Conservation (phyloP, 1,140 invertebrate species). For the Trigoniulus corallinus region DNA sequence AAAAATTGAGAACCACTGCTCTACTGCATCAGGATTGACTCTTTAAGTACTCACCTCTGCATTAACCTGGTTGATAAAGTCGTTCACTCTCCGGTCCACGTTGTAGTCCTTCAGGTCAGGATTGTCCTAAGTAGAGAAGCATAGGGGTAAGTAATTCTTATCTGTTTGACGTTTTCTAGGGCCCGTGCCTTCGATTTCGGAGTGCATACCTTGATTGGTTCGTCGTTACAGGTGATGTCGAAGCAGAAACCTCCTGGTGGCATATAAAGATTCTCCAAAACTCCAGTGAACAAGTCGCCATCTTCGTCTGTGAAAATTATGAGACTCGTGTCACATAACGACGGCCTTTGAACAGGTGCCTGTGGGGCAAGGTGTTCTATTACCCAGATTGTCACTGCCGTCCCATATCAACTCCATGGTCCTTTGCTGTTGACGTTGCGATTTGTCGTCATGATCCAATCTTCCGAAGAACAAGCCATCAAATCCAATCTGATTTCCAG, state of each 20-base stretch:
- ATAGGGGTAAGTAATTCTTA: too few relatives aligned
- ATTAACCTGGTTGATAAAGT: slow-evolving; percentile 24
- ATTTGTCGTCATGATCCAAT: slow-evolving; percentile 75
- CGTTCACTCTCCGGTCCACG: slow-evolving; percentile 22
- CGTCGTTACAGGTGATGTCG: slow-evolving; percentile 37
- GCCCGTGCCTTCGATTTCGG: too few relatives aligned
- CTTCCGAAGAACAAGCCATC: slow-evolving; percentile 75
- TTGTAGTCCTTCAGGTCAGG: slow-evolving; percentile 28
- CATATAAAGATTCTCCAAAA: slow-evolving; percentile 32
- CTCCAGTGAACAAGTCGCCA: slow-evolving; percentile 31
- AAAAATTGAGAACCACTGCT: too few relatives aligned
- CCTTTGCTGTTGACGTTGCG: slow-evolving; percentile 36
- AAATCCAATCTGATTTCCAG: slow-evolving; percentile 25
- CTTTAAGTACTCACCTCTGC: too few relatives aligned
- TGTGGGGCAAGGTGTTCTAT: slow-evolving; percentile 4
- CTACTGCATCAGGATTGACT: too few relatives aligned
- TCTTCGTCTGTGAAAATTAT: slow-evolving; percentile 26
- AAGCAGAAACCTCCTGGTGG: slow-evolving; percentile 41
- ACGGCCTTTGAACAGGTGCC: not conserved
- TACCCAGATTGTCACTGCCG: slow-evolving; percentile 28
- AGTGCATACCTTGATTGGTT: slow-evolving; percentile 33
- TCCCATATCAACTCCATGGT: slow-evolving; percentile 76
- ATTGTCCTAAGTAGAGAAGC: slow-evolving; percentile 25
- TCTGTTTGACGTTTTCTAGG: too few relatives aligned
- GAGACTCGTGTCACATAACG: slow-evolving; percentile 1